Percentiles rank a stretch among this genome's conserved stretches.
These are phyloP conservation scores for Naja naja DNA, from an alignment of 2,113 vertebrate species.

Conservation along the genomic window DNA sequence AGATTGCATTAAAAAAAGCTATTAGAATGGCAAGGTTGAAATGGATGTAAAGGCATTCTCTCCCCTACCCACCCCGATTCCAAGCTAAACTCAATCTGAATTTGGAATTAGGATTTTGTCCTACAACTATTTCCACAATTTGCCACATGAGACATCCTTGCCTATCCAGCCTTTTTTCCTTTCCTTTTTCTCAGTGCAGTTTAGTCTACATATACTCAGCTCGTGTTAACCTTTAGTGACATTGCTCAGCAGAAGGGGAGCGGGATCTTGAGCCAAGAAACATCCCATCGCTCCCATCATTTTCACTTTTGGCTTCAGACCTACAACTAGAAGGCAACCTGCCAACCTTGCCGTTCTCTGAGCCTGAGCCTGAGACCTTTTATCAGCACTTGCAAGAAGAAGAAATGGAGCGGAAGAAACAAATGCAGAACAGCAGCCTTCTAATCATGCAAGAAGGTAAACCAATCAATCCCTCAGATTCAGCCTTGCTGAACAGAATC, in stretches of 20 bases:
- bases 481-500: background rate
- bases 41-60: constrained; percentile 33
- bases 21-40: constrained; percentile 36
- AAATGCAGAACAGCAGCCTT: background rate
- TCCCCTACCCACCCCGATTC: fast-evolving
- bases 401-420: background rate
- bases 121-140: constrained; percentile 23
- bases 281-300: background rate
- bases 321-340: constrained; percentile 15
- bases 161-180: background rate
- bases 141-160: background rate
- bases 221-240: constrained; percentile 24
- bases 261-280: background rate
- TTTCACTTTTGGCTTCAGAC: background rate
- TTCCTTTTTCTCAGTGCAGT: background rate
- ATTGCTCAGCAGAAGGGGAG: background rate
- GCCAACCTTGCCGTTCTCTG: background rate
- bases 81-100: background rate
- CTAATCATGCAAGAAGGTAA: background rate
- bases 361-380: background rate
- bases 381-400: constrained; percentile 1
- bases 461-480: background rate
- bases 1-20: constrained; percentile 45
- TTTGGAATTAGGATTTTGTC: constrained; percentile 29
- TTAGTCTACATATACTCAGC: background rate